Base-by-base conservation (phyloP, 1,140 invertebrate genomes). In the Papilio xuthus region DNA sequence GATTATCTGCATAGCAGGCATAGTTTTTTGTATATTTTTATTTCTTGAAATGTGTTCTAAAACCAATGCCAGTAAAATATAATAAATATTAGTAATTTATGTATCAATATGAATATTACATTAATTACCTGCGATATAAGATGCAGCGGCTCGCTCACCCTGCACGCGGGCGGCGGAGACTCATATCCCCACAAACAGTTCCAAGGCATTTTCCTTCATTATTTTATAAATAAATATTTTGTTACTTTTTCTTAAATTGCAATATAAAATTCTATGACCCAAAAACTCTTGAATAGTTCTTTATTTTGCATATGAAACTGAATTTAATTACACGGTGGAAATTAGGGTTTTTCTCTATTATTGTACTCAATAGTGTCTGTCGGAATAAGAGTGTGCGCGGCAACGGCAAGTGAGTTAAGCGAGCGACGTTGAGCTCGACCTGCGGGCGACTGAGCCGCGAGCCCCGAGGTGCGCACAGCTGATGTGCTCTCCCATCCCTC, bases 181-280 rank as follows among this genome's bases (percentile, higher is more conserved):
- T 93, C 84, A 78, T 92, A 93, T 79, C 92, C 92, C 92, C 92
- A 93, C 26, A 93, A 85, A 83, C 92, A 93, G 80, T 92, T 93
- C 92, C 92, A 93, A 86, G 92, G 92, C 92, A 93, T 93, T 85
- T 88, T 85, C 74, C 70, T 79, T 84, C 85, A 86, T 85, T 84
- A 60, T 75, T 75, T 72, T 44, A 41, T 42, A 4, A 37, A 18
- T 20, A 41, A 41, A 44, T 60, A 60, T 60, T n/a, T 60, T 60
- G 41, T n/a, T 72, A 41, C 20, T 44, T 23, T 42, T 72, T 71
- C n/a, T 44, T 42, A 20, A 23, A 12, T 44, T n/a, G 3, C 83
- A 81, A 41, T 60, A 20, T 70, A 78, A 37, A 70, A 15, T n/a
- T 37, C 20, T 77, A 44, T 6, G 70, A 60, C 9, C 13, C 37